Evolutionary conservation across 2,113 vertebrate species (phyloP).

Genomic region (Prunella himalayana): DNA sequence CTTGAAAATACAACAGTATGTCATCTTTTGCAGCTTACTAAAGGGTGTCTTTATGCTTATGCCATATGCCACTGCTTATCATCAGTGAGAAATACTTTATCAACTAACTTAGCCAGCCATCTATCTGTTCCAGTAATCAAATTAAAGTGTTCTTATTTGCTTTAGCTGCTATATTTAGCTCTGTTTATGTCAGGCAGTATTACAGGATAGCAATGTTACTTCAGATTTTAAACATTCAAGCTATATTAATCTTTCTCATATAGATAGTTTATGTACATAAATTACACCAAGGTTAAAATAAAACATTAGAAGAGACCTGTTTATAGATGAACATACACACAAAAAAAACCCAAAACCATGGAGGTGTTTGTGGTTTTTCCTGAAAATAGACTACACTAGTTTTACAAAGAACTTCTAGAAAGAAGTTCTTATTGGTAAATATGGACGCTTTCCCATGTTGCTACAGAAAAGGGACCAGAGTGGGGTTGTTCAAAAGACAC

Average conservation of each 20-base stretch:
- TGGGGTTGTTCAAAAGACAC: neutral
- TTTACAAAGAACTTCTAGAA: neutral
- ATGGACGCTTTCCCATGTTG: neutral
- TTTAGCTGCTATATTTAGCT: neutral
- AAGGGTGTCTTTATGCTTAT: neutral
- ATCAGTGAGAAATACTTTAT: neutral
- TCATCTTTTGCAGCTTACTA: neutral
- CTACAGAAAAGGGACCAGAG: neutral
- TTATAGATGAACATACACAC: neutral
- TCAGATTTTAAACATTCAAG: neutral
- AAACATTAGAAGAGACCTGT: neutral
- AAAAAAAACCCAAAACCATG: rapidly evolving
- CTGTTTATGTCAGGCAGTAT: neutral
- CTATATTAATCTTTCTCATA: neutral
- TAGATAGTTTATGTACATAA: neutral
- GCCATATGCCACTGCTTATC: no score
- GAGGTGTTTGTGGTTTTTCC: rapidly evolving
- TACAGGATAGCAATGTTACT: neutral
- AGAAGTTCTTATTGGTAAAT: neutral
- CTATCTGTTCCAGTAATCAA: neutral
- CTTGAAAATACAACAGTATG: constrained; percentile 63
- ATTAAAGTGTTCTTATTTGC: neutral
- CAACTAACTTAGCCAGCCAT: neutral
- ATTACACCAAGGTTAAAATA: neutral
- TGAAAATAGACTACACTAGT: neutral